Base-by-base conservation (phyloP, 1,140 invertebrate species). In the Pseudomyrmex flavicornis region DNA sequence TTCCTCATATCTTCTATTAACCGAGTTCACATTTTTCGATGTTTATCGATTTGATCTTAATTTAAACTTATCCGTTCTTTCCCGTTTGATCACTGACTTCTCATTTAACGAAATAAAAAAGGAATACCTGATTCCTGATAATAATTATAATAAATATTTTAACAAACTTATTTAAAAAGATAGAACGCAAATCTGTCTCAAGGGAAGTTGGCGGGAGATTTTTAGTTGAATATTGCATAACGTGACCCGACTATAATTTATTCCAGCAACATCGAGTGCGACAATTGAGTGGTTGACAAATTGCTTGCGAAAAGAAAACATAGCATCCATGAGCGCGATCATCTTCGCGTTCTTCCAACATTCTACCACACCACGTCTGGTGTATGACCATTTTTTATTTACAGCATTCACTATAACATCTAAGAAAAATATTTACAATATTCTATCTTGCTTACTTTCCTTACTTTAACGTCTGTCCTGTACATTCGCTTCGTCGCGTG, bases 351-450 rank as follows among this genome's bases (percentile, higher is more conserved):
- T 82, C 5, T 35, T 35, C 75, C 52, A 86, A 89, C 86, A 56
- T 44, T 84, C 86, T 91, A 90, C 83, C 50, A 83, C 79, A 61
- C 66, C 17, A 7, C 13, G 9, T 52, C 62, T 62, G 84, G 35
- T 35, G 35, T 35, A 83, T 70, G 88, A 86, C 65, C 75, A 54
- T 5, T 90, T 90, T 90, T 90, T 92, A 93, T 92, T 89, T 93
- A 93, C 91, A 93, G 91, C 85, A 76, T 77, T 63, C 87, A 66
- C 90, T 92, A 35, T 35, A 92, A 91, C 63, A 84, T 72, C 89
- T 92, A 92, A 89, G 87, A 90, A 86, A 90, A 83, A 82, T 93
- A 93, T 93, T 92, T 93, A 93, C 91, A 92, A 73, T 89, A 84
- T 87, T 83, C 62, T 61, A 79, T 69, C 56, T 22, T 8, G 15